Percentiles rank a stretch among this genome's conserved stretches.
Evolutionary conservation across 2,113 vertebrate genomes (phyloP).

Genomic region (Malurus elegans): DNA sequence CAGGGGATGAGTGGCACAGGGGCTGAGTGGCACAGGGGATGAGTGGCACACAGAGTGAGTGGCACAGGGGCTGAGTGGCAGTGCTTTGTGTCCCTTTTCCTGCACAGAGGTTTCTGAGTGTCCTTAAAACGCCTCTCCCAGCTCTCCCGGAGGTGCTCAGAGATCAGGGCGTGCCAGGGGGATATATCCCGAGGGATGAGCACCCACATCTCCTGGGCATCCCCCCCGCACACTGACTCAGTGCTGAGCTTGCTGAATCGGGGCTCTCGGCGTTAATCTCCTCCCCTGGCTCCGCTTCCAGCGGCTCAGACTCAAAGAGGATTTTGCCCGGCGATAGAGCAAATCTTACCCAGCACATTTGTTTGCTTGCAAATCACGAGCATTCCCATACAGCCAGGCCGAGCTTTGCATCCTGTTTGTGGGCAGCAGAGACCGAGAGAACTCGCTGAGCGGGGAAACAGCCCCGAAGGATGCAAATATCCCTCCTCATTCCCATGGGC

Average conservation of each 20-base stretch:
- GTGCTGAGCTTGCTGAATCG: not conserved
- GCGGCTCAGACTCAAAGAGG: constrained; percentile 1
- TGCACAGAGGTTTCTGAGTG: not conserved
- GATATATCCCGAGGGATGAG: not conserved
- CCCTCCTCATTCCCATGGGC: not conserved
- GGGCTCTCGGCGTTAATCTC: not conserved
- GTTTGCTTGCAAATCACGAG: not conserved
- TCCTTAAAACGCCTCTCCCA: not conserved
- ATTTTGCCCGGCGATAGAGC: not conserved
- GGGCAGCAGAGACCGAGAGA: not conserved
- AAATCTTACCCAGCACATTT: not conserved
- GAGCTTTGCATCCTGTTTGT: not conserved
- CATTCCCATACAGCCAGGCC: fast-evolving
- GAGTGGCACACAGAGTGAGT: too few relatives aligned
- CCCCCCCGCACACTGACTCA: not conserved
- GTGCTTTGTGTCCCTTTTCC: not conserved
- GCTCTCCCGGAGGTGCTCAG: not conserved
- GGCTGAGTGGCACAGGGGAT: too few relatives aligned
- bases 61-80: not conserved
- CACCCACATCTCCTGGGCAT: not conserved
- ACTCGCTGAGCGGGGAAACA: not conserved
- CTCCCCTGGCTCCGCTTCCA: not conserved
- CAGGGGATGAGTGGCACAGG: too few relatives aligned
- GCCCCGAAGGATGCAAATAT: fast-evolving
- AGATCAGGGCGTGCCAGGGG: not conserved